Base-by-base conservation (phyloP, 2,797 vertebrate species). In the Heliangelus exortis region DNA sequence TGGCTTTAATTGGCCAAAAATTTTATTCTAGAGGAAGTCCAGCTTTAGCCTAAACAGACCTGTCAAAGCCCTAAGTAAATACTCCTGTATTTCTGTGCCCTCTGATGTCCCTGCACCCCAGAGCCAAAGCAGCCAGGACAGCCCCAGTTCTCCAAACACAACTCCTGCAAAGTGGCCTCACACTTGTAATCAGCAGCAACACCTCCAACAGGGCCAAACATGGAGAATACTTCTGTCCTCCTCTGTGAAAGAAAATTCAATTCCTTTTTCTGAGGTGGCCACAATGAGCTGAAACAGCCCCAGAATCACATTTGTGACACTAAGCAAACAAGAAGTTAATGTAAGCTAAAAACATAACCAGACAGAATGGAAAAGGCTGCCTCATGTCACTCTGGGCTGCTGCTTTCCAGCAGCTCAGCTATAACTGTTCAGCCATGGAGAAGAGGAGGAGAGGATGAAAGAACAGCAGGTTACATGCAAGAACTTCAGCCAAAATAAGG, bases 341-440 rank as follows among this genome's bases (percentile, higher is more conserved):
- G 12, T 5, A 74, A 34, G 36, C 20, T 14, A 54, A 50, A 45
- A 83, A 76, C 5, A 21, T 4, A 23, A 34, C 14, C 28, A 68
- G 41, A 47, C 83, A 36, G 31, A 58, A 45, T 2, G 29, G 17
- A 43, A 34, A 36, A 86, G 22, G 14, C 17, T 29, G 10, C 34
- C 29, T 16, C 25, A 1, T 33, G 28, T 28, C 47, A n/a, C 34
- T 5, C 16, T 28, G 28, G 19, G 16, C 13, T 33, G 36, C 36
- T 61, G 26, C 23, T 11, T 34, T 47, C n/a, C 77, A 76, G 55
- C 51, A 73, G 3, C 59, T 51, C 66, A 11, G 15, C 20, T 39
- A 31, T 5, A 10, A 33, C 47, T 4, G 31, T 20, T 58, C 20
- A 50, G 0, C 36, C 43, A 47, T 0, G 7, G 21, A 67, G 45